Base-by-base conservation (phyloP, 2,797 vertebrate genomes). In the Otolemur crassicaudatus region DNA sequence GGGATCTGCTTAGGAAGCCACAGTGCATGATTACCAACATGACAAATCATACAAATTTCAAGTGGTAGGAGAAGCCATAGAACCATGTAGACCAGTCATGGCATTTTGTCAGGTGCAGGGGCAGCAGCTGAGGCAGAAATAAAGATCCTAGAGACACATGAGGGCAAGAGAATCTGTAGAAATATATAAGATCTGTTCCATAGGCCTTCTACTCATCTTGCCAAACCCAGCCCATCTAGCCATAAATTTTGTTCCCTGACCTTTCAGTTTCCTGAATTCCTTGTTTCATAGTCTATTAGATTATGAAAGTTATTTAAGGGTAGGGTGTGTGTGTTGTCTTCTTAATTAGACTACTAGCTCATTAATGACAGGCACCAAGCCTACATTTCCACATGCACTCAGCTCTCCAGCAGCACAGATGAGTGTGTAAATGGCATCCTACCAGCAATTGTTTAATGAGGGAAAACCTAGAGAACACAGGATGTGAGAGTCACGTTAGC, bases 331-430 rank as follows among this genome's bases (percentile, higher is more conserved):
- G 8, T 37, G 17, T 61, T 17, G 2, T 77, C 76, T 76, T 58
- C 77, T 25, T 11, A 2, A 81, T 60, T 94, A 81, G 84, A 88
- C 92, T 92, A 89, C 58, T 80, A 88, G 8, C 17, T 88, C 23
- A 89, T 84, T 61, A 81, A 92, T 81, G n/a, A 20, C 49, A 96
- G n/a, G 29, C 76, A 43, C 17, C 37, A 82, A 40, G 16, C 37
- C 53, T 76, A 10, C 20, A 89, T 86, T 75, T 31, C 34, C 34
- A 60, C 53, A 9, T 49, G 60, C 63, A 46, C 34, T 9, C 56
- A 82, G 88, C 22, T 95, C 29, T 96, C 19, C 94, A 46, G 10
- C 31, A 53, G n/a, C 58, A 87, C 9, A 85, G 40, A 25, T 82
- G 29, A n/a, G 34, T 29, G 3, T 19, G 77, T 56, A 94, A 93